Evolutionary conservation across 2,888 invertebrate species (phyloP).

Genomic region (Hemicrepidius hirtus): DNA sequence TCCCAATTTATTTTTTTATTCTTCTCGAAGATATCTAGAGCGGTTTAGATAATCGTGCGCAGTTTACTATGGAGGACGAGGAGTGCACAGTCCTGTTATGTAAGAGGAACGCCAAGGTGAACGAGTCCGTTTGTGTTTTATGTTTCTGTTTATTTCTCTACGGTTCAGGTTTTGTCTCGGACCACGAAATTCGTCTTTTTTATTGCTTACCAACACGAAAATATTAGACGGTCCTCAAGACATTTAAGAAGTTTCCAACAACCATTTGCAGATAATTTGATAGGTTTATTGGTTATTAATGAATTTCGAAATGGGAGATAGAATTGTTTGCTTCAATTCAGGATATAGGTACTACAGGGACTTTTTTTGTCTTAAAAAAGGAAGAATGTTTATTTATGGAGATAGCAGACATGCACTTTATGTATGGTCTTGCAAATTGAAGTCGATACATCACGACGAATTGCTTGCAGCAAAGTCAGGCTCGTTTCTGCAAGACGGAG

Average conservation of each 20-base stretch:
- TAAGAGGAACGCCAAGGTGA: conserved; percentile 38
- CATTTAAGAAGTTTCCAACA: background rate
- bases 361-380: too few species aligned
- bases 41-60: conserved; percentile 17
- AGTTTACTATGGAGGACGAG: background rate
- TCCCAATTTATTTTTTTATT: background rate
- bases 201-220: conserved; percentile 7
- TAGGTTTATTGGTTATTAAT: background rate
- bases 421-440: too few species aligned
- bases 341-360: too few species aligned
- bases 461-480: too few species aligned
- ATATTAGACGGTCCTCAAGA: background rate
- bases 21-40: background rate
- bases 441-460: too few species aligned
- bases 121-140: conserved; percentile 24
- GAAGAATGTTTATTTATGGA: too few species aligned
- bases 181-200: conserved; percentile 15
- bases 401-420: too few species aligned
- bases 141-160: conserved; percentile 23
- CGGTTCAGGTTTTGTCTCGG: conserved; percentile 16
- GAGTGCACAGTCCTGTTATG: conserved; percentile 29
- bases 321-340: too few species aligned
- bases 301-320: background rate
- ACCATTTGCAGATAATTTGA: background rate
- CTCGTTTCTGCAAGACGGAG: too few species aligned